Evolutionary conservation across 64 coral and sea anemone species (phyloP), one percentile per base, ranked within the genome.

Genomic region (Trachythela sp.): DNA sequence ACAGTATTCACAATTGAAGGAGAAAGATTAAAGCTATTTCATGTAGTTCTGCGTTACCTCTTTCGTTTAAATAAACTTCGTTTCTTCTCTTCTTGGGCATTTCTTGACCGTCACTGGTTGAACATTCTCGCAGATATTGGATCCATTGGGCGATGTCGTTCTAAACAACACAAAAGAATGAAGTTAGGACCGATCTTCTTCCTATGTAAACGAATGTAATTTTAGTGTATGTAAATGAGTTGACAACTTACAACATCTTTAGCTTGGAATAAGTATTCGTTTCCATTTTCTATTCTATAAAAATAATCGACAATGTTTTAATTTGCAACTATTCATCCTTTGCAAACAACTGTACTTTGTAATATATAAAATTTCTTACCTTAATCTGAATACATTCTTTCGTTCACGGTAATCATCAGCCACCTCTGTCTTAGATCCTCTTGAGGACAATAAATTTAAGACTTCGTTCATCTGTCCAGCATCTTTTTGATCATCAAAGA

Each of bases 401-500:
- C 96, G 94, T 89, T 99, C 95, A 40, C 84, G 92, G 50, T 99
- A 99, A 91, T 95, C 93, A 14, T 86, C 84, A 24, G 96, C 96
- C 13, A 95, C 91, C 48, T 99, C 96, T 29, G 87, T 89, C 14
- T 33, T 36, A 29, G 92, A 86, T 0, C 94, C 91, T 35, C 75
- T 48, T 30, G 96, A 71, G 22, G 26, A 89, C 43, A 83, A 67
- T 0, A 91, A 59, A 88, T 50, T 4, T 26, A 24, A 14, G 41
- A 20, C 33, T 87, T 84, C 30, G 36, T 70, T 11, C 0, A 35
- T 36, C 24, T 30, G 50, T 31, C 91, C 88, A 6, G 96, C 96
- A 4, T 91, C 93, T 35, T 94, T 95, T 68, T 99, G 96, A 54
- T 99, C 96, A 91, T 99, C 94, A 83, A 87, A 99, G 91, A 99